phyloP scores from a whole-genome alignment of 2,888 invertebrate species.

The Orthonevra nobilis region DNA sequence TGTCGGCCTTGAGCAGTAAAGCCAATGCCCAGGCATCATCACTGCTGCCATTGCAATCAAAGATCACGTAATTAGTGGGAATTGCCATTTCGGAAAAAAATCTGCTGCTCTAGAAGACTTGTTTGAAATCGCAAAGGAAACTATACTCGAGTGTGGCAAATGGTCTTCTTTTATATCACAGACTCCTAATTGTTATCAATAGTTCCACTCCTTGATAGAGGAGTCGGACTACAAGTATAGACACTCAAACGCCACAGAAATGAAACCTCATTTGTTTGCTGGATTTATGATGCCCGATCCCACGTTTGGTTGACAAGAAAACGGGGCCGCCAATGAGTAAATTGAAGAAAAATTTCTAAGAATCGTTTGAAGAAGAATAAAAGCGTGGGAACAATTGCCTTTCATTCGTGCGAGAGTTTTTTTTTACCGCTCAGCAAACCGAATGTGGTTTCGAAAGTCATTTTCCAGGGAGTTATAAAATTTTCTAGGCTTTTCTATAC shows the following conservation, averaged over 20 bases:
- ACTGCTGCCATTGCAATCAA: slow-evolving; percentile 83
- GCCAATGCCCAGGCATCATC: slow-evolving; percentile 83
- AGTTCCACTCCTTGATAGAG: background rate
- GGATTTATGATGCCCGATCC: background rate
- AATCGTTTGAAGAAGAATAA: too few species aligned
- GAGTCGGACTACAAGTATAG: too few species aligned
- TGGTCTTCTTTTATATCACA: slow-evolving; percentile 16
- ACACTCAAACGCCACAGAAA: background rate
- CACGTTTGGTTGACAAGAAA: background rate
- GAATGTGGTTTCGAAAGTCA: too few species aligned
- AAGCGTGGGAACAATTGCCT: too few species aligned
- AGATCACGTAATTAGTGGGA: slow-evolving; percentile 76
- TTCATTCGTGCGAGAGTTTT: too few species aligned
- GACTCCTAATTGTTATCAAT: too few species aligned
- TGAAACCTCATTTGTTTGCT: background rate
- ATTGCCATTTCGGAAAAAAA: background rate
- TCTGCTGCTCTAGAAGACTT: background rate
- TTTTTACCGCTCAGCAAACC: too few species aligned
- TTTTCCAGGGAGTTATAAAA: too few species aligned
- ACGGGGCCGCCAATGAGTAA: too few species aligned
- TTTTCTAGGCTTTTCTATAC: too few species aligned
- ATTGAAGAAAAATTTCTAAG: too few species aligned
- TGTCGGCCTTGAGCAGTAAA: slow-evolving; percentile 81
- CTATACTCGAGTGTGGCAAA: background rate
- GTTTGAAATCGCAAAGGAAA: background rate